These are phyloP conservation scores for Syrphus vitripennis DNA, from an alignment of 2,888 invertebrate species.

Conservation along the genomic window DNA sequence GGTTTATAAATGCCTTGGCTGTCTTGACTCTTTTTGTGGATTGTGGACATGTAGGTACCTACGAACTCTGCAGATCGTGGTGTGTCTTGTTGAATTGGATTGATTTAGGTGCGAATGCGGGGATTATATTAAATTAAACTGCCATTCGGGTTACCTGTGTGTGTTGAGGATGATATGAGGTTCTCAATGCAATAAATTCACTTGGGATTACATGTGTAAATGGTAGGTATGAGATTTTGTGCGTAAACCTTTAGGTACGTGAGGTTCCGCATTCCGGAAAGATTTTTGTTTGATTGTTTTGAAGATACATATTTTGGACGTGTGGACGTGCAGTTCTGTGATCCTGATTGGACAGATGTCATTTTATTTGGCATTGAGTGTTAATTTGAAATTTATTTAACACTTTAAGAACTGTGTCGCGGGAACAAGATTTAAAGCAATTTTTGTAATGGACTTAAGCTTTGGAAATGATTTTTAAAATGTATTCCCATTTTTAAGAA, in stretches of 20 bases:
- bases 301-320: no score
- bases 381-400: slow-evolving; percentile 26
- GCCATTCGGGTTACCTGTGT: not conserved
- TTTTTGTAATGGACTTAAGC: not conserved
- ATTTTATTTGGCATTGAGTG: slow-evolving; percentile 5
- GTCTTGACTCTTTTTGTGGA: not conserved
- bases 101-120: slow-evolving; percentile 71
- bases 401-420: not conserved
- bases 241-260: not conserved
- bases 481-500: no score
- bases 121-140: slow-evolving; percentile 68
- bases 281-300: slow-evolving; percentile 28
- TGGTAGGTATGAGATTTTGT: not conserved
- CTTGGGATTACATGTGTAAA: slow-evolving; percentile 52
- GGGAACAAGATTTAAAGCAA: not conserved
- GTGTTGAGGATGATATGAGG: slow-evolving; percentile 37
- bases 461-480: not conserved
- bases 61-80: not conserved
- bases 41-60: no score
- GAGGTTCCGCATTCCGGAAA: slow-evolving; percentile 64
- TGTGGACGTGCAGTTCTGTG: not conserved
- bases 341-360: slow-evolving; percentile 45
- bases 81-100: slow-evolving; percentile 41
- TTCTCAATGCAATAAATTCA: slow-evolving; percentile 62
- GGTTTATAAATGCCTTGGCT: not conserved